Evolutionary conservation across 2,113 vertebrate species (phyloP).

Genomic region (Esox niger): DNA sequence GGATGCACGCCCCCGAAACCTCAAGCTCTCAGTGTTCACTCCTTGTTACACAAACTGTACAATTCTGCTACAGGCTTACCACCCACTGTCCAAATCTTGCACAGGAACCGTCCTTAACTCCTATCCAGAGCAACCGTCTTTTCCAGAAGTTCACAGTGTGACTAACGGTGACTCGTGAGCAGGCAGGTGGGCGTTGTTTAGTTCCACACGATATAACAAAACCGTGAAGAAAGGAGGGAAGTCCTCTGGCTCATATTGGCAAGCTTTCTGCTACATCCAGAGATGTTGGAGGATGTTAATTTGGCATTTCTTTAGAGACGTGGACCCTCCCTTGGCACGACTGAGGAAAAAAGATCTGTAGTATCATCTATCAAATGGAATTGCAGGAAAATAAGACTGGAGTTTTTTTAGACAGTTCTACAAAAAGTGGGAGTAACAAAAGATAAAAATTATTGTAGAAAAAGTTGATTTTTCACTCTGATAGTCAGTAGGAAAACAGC

Average conservation of each 20-base stretch:
- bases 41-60: neutral
- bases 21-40: constrained; percentile 48
- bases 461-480: constrained; percentile 44
- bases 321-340: constrained; percentile 44
- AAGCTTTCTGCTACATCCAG: constrained; percentile 69
- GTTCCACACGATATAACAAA: constrained; percentile 58
- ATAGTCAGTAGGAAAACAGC: constrained; percentile 62
- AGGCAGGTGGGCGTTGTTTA: constrained; percentile 50
- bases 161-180: constrained; percentile 45
- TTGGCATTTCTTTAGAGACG: constrained; percentile 48
- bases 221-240: constrained; percentile 1
- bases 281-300: constrained; percentile 63
- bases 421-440: constrained; percentile 72
- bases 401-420: constrained; percentile 35
- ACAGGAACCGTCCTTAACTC: constrained; percentile 13
- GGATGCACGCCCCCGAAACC: constrained; percentile 40
- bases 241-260: constrained; percentile 42
- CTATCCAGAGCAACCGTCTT: constrained; percentile 26
- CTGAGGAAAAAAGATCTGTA: constrained; percentile 30
- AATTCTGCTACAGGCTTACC: constrained; percentile 10
- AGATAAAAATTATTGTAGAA: constrained; percentile 68
- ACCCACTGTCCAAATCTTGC: constrained; percentile 19
- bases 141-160: constrained; percentile 51
- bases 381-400: constrained; percentile 58
- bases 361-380: constrained; percentile 53